These are phyloP conservation scores for Lasioglossum zephyrum DNA, from an alignment of 2,888 invertebrate genomes.

Conservation along the genomic window DNA sequence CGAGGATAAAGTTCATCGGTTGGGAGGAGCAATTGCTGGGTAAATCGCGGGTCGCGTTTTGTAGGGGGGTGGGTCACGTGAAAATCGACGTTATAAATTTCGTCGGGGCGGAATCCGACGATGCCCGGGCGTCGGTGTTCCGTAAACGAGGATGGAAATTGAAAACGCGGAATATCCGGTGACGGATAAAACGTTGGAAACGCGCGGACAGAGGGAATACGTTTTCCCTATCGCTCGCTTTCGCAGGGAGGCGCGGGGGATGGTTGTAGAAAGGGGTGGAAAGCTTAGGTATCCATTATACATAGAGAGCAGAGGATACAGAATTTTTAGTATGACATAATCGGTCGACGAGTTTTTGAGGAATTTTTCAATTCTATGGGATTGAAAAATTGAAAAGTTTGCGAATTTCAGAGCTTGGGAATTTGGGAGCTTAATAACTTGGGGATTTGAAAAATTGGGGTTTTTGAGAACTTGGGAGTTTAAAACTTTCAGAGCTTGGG, in stretches of 20 bases:
- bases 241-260: background rate
- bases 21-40: background rate
- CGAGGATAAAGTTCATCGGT: background rate
- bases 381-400: background rate
- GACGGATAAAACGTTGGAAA: constrained; percentile 29
- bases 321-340: background rate
- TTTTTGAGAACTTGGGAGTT: too few relatives aligned
- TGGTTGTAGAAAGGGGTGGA: background rate
- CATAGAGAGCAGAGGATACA: background rate
- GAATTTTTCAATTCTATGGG: background rate
- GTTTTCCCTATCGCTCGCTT: background rate
- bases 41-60: background rate
- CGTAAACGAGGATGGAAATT: constrained; percentile 11
- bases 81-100: constrained; percentile 8
- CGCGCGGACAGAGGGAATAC: constrained; percentile 16
- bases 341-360: background rate
- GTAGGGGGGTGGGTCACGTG: background rate
- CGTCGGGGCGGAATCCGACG: background rate
- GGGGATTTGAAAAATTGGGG: too few relatives aligned
- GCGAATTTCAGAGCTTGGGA: too few relatives aligned
- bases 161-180: constrained; percentile 3
- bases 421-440: too few relatives aligned
- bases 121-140: background rate
- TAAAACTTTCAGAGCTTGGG: too few relatives aligned
- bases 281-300: background rate